phyloP scores from a whole-genome alignment of 2,797 vertebrate species.

The Lutra lutra region DNA sequence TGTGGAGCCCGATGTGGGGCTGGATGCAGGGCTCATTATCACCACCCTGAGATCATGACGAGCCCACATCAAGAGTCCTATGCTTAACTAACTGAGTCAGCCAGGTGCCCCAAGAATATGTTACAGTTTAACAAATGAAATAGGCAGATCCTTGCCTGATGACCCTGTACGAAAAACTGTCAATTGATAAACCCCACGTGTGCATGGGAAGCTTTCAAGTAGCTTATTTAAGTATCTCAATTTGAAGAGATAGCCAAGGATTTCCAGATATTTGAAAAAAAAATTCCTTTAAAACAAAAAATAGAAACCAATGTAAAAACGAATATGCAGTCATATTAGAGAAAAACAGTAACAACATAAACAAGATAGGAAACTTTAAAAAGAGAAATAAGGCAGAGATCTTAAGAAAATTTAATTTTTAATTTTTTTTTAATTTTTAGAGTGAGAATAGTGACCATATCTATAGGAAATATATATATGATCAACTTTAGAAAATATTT shows the following conservation, averaged over 20 bases:
- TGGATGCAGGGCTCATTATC: neutral
- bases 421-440: neutral
- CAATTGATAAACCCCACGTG: neutral
- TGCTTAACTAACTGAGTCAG: neutral
- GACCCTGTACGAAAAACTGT: neutral
- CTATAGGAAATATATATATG: neutral
- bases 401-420: neutral
- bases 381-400: neutral
- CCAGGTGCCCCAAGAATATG: neutral
- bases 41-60: neutral
- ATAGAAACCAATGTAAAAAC: neutral
- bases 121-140: neutral
- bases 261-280: neutral
- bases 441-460: neutral
- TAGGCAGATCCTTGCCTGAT: neutral
- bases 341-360: neutral
- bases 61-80: neutral
- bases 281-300: neutral
- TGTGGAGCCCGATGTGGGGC: neutral
- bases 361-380: neutral
- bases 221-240: neutral
- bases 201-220: neutral
- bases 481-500: neutral
- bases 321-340: neutral
- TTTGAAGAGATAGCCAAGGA: neutral